Evolutionary conservation across 2,888 invertebrate genomes (phyloP).

Genomic region (Orthosia cruda): DNA sequence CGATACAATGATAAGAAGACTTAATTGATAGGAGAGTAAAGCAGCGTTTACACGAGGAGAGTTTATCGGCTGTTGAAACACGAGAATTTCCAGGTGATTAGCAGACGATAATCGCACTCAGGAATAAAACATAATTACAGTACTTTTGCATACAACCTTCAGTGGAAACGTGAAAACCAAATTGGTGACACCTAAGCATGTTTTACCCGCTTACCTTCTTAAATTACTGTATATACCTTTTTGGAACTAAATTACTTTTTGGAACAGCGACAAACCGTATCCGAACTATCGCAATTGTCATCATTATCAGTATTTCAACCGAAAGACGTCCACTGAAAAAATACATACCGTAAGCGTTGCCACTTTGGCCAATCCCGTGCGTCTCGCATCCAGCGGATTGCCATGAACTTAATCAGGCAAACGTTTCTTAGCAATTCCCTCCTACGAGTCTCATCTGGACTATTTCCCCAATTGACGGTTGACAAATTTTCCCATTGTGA

Average conservation of each 20-base stretch:
- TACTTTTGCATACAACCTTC: not conserved
- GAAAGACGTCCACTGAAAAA: too few species aligned
- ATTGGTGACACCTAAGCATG: not conserved
- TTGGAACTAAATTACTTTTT: not conserved
- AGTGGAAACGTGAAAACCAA: not conserved
- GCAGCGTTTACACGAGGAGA: not conserved
- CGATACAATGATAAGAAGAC: conserved; percentile 49
- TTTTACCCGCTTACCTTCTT: too few species aligned
- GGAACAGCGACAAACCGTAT: not conserved
- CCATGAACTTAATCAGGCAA: too few species aligned
- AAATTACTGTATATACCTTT: not conserved
- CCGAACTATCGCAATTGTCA: too few species aligned
- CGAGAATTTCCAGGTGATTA: too few species aligned
- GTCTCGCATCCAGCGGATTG: too few species aligned
- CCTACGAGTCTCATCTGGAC: too few species aligned
- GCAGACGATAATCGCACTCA: not conserved
- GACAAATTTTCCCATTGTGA: not conserved
- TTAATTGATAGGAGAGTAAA: conserved; percentile 44
- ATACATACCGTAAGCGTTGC: too few species aligned
- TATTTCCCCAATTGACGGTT: not conserved
- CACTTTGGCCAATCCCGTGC: too few species aligned
- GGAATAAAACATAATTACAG: not conserved
- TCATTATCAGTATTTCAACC: too few species aligned
- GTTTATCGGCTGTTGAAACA: not conserved
- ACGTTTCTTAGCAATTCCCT: not conserved